These are phyloP conservation scores for Champsocephalus esox DNA, from an alignment of 2,797 vertebrate genomes.

Conservation along the genomic window DNA sequence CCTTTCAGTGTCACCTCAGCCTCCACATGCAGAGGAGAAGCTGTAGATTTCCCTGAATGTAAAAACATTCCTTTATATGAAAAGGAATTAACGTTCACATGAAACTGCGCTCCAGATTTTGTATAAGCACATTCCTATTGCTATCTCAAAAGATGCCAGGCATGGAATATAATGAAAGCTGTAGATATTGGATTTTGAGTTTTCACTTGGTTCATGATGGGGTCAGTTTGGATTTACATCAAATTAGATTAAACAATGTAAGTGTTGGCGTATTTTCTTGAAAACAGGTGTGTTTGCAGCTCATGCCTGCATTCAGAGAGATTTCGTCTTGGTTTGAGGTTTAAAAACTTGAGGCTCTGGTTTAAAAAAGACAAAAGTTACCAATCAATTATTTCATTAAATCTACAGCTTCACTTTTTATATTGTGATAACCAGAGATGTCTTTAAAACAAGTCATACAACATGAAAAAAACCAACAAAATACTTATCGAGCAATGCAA, in stretches of 20 bases:
- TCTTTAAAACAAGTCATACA: too few relatives aligned
- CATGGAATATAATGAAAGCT: constrained; percentile 21
- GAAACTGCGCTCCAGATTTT: constrained; percentile 6
- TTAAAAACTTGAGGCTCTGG: neutral
- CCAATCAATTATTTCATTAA: too few relatives aligned
- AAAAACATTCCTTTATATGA: constrained; percentile 40
- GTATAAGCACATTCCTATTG: constrained; percentile 31
- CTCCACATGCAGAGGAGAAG: neutral
- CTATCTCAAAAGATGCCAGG: constrained; percentile 9
- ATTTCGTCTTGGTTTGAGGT: neutral
- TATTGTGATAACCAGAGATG: too few relatives aligned
- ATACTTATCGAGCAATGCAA: too few relatives aligned
- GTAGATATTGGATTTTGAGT: constrained; percentile 6
- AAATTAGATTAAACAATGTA: neutral
- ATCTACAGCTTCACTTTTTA: too few relatives aligned
- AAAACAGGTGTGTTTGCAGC: neutral
- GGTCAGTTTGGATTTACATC: neutral
- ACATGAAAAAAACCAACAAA: too few relatives aligned
- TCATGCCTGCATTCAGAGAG: neutral
- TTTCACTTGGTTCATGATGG: neutral
- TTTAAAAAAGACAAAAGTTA: neutral
- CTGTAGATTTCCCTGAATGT: constrained; percentile 31
- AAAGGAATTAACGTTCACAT: constrained; percentile 22
- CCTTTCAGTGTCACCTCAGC: constrained; percentile 8
- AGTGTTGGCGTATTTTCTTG: neutral